Conservation (phyloP, 2,888 invertebrate species). For the Rhorus exstirpatorius region DNA sequence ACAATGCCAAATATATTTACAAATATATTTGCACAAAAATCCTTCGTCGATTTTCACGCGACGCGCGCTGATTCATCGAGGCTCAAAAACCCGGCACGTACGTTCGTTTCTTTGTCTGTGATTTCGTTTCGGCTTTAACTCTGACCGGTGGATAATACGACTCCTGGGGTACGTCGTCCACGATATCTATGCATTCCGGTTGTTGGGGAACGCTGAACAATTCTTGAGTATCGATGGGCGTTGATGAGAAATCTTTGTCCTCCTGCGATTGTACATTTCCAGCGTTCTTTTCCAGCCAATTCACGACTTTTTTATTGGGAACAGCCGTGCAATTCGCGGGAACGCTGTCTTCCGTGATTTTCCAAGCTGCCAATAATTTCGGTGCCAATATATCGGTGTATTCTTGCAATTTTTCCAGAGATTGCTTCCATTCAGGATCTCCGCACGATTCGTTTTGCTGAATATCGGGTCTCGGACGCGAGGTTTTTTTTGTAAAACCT, state of each 20-base stretch:
- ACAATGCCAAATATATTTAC: no score
- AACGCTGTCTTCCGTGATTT: constrained; percentile 77
- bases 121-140: constrained; percentile 63
- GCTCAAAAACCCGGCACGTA: constrained; percentile 75
- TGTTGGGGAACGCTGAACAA: constrained; percentile 79
- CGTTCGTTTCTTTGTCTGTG: constrained; percentile 72
- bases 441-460: constrained; percentile 20
- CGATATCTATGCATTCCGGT: constrained; percentile 64
- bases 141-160: constrained; percentile 75
- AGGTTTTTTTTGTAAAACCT: constrained; percentile 76
- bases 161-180: constrained; percentile 67
- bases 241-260: constrained; percentile 53
- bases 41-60: no score
- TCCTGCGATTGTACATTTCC: constrained; percentile 70
- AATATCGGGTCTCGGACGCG: constrained; percentile 39
- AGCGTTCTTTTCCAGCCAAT: constrained; percentile 79
- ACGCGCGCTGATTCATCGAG: no score
- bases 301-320: constrained; percentile 81
- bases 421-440: constrained; percentile 78
- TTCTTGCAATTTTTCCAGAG: constrained; percentile 76
- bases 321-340: constrained; percentile 73
- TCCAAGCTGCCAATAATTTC: constrained; percentile 82
- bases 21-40: no score
- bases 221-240: constrained; percentile 78
- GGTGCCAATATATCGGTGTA: constrained; percentile 82